phyloP scores from a whole-genome alignment of 1,140 invertebrate species.

The Drosophila lacteicornis region DNA sequence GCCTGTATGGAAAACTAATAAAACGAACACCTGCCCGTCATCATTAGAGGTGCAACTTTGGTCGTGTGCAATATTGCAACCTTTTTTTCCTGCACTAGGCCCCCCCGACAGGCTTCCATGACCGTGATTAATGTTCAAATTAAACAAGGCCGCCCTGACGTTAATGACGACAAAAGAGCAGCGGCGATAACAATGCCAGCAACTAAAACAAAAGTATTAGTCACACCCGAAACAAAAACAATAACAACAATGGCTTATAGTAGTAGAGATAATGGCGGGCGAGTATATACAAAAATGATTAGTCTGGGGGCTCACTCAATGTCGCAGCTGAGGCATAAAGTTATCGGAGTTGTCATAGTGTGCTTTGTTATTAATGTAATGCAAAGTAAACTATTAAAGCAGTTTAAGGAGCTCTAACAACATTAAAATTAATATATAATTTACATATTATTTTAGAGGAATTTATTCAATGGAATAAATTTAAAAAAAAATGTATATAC shows the following conservation, averaged over 20 bases:
- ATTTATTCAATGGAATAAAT: neutral
- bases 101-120: slow-evolving; percentile 13
- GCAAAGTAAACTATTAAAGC: neutral
- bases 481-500: too few relatives aligned
- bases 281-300: slow-evolving; percentile 34
- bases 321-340: slow-evolving; percentile 29
- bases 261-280: slow-evolving; percentile 27
- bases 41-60: slow-evolving; percentile 47
- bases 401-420: too few relatives aligned
- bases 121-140: slow-evolving; percentile 79
- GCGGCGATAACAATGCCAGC: slow-evolving; percentile 51
- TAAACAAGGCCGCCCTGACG: slow-evolving; percentile 74
- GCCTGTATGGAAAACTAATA: slow-evolving; percentile 41
- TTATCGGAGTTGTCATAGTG: slow-evolving; percentile 7
- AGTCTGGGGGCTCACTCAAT: slow-evolving; percentile 33
- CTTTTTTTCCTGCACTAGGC: neutral
- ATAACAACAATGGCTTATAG: slow-evolving; percentile 20
- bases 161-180: slow-evolving; percentile 77
- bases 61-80: slow-evolving; percentile 41
- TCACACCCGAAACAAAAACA: slow-evolving; percentile 38
- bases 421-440: neutral
- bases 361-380: slow-evolving; percentile 19
- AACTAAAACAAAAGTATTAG: slow-evolving; percentile 43
- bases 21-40: slow-evolving; percentile 44
- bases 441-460: neutral